phyloP scores from a whole-genome alignment of 2,888 invertebrate genomes.

The Ophion costatus region DNA sequence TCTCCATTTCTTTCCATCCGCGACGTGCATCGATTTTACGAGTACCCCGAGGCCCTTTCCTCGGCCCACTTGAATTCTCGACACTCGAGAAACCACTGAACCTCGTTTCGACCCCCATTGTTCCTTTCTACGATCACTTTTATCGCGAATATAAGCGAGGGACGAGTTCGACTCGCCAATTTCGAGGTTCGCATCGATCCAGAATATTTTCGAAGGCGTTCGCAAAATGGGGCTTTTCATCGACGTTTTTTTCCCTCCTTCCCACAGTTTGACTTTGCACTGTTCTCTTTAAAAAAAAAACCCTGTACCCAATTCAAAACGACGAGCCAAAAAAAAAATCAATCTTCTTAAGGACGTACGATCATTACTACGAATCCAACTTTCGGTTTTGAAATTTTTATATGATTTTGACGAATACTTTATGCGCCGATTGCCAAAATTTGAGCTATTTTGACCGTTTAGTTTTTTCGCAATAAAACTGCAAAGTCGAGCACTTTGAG shows the following conservation, averaged over 20 bases:
- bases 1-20: conserved; percentile 6
- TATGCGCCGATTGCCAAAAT: too few relatives aligned
- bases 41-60: conserved; percentile 24
- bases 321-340: neutral
- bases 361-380: too few relatives aligned
- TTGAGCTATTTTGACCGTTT: too few relatives aligned
- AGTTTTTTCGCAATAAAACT: too few relatives aligned
- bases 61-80: conserved; percentile 37
- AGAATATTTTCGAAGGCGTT: neutral
- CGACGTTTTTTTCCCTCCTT: neutral
- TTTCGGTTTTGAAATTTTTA: too few relatives aligned
- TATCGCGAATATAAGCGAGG: conserved; percentile 5
- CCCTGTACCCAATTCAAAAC: neutral
- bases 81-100: conserved; percentile 46
- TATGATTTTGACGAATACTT: too few relatives aligned
- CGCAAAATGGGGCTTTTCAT: neutral
- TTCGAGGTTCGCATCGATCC: neutral
- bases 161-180: neutral
- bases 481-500: too few relatives aligned
- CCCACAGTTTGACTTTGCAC: neutral
- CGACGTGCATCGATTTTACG: conserved; percentile 54
- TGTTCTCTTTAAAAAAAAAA: neutral
- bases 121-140: conserved; percentile 50
- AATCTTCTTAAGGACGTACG: too few relatives aligned
- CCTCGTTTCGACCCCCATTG: conserved; percentile 51